Base-by-base conservation (phyloP, 2,797 vertebrate species). In the Neosilurus mollespiculum region DNA sequence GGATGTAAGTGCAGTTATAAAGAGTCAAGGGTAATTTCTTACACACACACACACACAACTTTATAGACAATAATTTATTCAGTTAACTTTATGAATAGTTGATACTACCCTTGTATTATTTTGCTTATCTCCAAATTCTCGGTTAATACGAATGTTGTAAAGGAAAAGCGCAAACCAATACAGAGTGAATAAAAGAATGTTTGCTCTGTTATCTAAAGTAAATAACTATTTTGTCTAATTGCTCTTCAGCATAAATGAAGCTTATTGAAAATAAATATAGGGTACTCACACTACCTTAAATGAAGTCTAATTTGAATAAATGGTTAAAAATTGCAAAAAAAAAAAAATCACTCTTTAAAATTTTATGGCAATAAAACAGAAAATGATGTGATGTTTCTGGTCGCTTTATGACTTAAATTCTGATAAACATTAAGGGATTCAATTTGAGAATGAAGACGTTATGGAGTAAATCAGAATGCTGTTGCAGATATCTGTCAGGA, bases 1-100 rank as follows among this genome's bases (percentile, higher is more conserved):
- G 80, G 89, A 90, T 92, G 90, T 87, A 90, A 90, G 88, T 88
- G 79, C 88, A 90, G 86, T 83, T 87, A 86, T 87, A 82, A 78
- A 84, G 59, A 83, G 59, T 85, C 83, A 86, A 16, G 64, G 51
- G 64, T 85, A 83, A 87, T 86, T 82, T 80, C 78, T 77, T 34
- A 58, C n/a, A 84, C 75, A 82, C 64, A 65, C 61, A 86, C 71
- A 76, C 49, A 70, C 77, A 56, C 67, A 59, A 15, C 16, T 18
- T 16, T 78, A 84, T 71, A 78, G 26, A 30, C 64, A 66, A 16
- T 66, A 10, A 66, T 9, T 9, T 18, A 16, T 66, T 34, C 18
- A 37, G 9, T 11, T 0, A 20, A 67, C 16, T 37, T 37, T 18
- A 67, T 37, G 4, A 67, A 10, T 20, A 18, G 37, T 37, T 67